These are phyloP conservation scores for Apteryx mantelli DNA, from an alignment of 2,113 vertebrate genomes.

Conservation along the genomic window DNA sequence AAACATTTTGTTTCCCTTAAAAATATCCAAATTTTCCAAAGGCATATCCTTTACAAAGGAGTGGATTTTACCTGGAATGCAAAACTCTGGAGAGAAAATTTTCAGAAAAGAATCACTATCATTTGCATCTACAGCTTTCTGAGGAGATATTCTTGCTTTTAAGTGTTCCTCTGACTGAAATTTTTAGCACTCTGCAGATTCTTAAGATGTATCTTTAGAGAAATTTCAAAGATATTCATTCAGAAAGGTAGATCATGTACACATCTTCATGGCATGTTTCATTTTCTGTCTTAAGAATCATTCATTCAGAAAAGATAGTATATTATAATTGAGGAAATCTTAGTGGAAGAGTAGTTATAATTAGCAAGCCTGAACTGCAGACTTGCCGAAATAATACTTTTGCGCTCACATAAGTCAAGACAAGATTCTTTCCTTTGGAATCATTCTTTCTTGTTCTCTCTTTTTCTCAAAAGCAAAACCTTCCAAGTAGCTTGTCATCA, in stretches of 20 bases:
- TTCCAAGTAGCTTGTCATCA: not conserved
- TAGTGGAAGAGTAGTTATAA: not conserved
- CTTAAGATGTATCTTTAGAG: not conserved
- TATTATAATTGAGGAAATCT: slow-evolving; percentile 9
- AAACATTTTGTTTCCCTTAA: not conserved
- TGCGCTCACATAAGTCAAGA: not conserved
- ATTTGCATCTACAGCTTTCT: not conserved
- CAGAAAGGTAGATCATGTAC: not conserved
- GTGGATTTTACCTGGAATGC: not conserved
- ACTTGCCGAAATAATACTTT: not conserved
- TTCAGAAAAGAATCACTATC: not conserved
- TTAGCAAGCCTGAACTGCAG: not conserved
- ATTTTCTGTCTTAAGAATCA: not conserved
- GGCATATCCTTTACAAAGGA: not conserved
- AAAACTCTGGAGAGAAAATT: not conserved
- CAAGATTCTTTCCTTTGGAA: not conserved
- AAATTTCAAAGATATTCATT: not conserved
- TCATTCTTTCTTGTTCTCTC: not conserved
- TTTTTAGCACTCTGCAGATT: not conserved
- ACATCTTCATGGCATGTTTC: not conserved
- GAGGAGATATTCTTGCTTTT: not conserved
- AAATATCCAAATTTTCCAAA: not conserved
- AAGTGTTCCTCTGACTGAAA: not conserved
- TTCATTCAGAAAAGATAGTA: not conserved
- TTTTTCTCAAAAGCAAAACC: not conserved